These are phyloP conservation scores for Agapornis canus DNA, from an alignment of 2,797 vertebrate species.

Conservation along the genomic window DNA sequence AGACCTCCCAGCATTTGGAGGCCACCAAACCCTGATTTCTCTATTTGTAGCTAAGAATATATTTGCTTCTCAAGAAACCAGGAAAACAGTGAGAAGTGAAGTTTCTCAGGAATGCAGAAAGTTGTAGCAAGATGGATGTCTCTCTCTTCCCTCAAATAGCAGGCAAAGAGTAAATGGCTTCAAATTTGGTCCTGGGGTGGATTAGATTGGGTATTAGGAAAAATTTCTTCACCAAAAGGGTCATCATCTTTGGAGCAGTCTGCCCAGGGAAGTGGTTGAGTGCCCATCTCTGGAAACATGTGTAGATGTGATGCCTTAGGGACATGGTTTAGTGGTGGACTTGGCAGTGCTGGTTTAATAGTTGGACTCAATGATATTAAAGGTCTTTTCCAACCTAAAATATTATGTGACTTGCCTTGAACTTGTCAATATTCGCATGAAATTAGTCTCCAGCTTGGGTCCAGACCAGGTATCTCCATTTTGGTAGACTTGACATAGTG, in stretches of 20 bases:
- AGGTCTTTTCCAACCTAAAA: background rate
- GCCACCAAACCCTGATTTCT: background rate
- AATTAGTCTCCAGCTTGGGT: background rate
- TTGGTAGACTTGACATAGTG: background rate
- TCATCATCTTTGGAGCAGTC: background rate
- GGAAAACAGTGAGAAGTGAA: background rate
- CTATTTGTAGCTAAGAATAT: background rate
- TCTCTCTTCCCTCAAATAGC: background rate
- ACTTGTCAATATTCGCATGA: background rate
- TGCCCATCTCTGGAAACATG: background rate
- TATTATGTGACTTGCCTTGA: background rate
- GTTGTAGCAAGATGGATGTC: background rate
- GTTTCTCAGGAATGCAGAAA: background rate
- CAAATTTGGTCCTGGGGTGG: background rate
- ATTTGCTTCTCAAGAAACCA: background rate
- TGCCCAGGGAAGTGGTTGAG: background rate
- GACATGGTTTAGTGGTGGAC: background rate
- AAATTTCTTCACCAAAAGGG: background rate
- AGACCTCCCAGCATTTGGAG: constrained; percentile 35
- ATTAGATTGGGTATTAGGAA: background rate
- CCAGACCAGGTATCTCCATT: background rate
- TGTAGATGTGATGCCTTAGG: background rate
- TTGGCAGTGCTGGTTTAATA: background rate
- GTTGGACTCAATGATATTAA: background rate
- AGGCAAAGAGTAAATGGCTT: background rate